phyloP scores from a whole-genome alignment of 1,140 invertebrate genomes.

The Hylyphantes graminicola region DNA sequence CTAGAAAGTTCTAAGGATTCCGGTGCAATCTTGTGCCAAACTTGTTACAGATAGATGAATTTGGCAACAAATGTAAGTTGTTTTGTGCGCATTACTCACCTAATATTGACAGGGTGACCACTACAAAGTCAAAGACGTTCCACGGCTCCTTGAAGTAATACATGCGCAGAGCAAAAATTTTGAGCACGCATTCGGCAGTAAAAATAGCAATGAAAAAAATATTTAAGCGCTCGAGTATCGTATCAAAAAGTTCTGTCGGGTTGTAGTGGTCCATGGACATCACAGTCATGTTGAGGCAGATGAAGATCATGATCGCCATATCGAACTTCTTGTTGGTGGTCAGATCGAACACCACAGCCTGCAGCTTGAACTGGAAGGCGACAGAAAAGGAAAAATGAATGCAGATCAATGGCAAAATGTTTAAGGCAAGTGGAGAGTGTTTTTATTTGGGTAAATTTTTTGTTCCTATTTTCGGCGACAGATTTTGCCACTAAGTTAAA shows the following conservation, averaged over 20 bases:
- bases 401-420: no score
- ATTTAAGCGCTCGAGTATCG: constrained; percentile 90
- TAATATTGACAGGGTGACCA: constrained; percentile 97
- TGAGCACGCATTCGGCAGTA: constrained; percentile 95
- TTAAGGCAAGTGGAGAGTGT: no score
- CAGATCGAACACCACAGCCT: constrained; percentile 96
- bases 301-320: constrained; percentile 99
- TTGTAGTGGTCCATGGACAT: constrained; percentile 98
- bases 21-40: not conserved
- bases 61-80: no score
- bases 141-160: constrained; percentile 99
- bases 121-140: constrained; percentile 99
- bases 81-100: constrained; percentile 76
- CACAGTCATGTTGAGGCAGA: constrained; percentile 97
- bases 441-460: no score
- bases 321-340: constrained; percentile 99
- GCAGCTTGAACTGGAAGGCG: constrained; percentile 87
- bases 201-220: constrained; percentile 99
- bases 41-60: not conserved
- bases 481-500: no score
- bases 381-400: constrained; percentile 64
- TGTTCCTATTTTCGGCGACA: no score
- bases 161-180: constrained; percentile 95
- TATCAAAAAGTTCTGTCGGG: constrained; percentile 83
- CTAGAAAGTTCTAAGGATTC: no score